Percentiles rank a stretch among this genome's conserved stretches.
Evolutionary conservation across 2,113 vertebrate genomes (phyloP).

Genomic region (Microtus ochrogaster): DNA sequence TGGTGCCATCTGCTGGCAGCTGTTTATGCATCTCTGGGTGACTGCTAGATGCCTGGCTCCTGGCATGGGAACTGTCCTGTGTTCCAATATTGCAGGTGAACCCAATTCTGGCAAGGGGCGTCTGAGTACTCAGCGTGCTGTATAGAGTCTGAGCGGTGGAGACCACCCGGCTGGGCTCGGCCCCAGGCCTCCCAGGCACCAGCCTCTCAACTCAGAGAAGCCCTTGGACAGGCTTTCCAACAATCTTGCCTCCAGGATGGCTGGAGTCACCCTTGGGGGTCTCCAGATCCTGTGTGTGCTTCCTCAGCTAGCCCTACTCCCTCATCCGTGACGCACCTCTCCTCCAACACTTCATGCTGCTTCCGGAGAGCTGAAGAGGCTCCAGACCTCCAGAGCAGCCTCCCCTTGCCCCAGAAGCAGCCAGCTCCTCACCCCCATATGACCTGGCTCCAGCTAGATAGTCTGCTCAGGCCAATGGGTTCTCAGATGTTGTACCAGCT

Average conservation of each 20-base stretch:
- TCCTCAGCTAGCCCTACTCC: no score
- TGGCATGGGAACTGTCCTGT: not conserved
- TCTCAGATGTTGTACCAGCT: not conserved
- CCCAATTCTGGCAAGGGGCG: not conserved
- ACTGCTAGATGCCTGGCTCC: not conserved
- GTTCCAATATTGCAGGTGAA: rapidly evolving
- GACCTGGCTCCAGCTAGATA: not conserved
- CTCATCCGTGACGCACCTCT: not conserved
- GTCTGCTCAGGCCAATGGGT: not conserved
- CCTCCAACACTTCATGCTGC: not conserved
- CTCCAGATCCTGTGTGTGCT: not conserved
- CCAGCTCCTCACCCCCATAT: not conserved
- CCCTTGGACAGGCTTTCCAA: not conserved
- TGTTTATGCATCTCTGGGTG: rapidly evolving
- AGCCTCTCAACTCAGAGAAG: not conserved
- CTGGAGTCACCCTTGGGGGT: not conserved
- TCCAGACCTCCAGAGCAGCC: not conserved
- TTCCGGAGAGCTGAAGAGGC: not conserved
- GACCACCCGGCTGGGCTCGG: not conserved
- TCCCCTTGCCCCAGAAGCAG: not conserved
- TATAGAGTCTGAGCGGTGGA: not conserved
- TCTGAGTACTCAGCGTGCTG: not conserved
- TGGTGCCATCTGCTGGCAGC: conserved; percentile 47
- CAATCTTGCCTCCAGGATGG: not conserved
- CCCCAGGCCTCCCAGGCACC: not conserved